These are phyloP conservation scores for Herpetotheres cachinnans DNA, from an alignment of 2,113 vertebrate species.

Conservation along the genomic window DNA sequence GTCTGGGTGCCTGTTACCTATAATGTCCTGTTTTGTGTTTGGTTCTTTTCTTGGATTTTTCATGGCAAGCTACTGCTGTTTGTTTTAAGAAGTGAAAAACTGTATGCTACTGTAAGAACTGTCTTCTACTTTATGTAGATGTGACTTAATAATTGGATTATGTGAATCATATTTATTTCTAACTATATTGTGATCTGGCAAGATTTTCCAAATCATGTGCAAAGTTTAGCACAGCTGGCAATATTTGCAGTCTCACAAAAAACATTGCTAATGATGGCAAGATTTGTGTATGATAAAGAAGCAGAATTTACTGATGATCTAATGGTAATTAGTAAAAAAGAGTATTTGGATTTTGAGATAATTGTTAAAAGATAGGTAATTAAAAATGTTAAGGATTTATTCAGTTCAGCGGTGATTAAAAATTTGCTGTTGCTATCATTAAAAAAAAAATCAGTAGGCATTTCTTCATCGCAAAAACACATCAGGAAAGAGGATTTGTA, in stretches of 20 bases:
- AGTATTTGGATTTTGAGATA: background rate
- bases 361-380: background rate
- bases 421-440: background rate
- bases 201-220: background rate
- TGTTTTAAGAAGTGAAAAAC: background rate
- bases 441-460: background rate
- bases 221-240: background rate
- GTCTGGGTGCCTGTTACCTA: background rate
- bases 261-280: background rate
- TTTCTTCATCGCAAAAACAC: background rate
- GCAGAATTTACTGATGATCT: background rate
- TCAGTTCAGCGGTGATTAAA: background rate
- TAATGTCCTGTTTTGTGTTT: background rate
- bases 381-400: background rate
- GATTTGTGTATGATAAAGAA: background rate
- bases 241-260: background rate
- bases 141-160: background rate
- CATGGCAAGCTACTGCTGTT: background rate
- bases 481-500: background rate
- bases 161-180: background rate
- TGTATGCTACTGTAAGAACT: background rate
- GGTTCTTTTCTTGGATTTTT: background rate
- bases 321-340: background rate
- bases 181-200: background rate
- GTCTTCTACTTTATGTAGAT: background rate